Evolutionary conservation across 2,797 vertebrate species (phyloP), one percentile per base, ranked within the genome.

Genomic region (Sebastes paucispinis): DNA sequence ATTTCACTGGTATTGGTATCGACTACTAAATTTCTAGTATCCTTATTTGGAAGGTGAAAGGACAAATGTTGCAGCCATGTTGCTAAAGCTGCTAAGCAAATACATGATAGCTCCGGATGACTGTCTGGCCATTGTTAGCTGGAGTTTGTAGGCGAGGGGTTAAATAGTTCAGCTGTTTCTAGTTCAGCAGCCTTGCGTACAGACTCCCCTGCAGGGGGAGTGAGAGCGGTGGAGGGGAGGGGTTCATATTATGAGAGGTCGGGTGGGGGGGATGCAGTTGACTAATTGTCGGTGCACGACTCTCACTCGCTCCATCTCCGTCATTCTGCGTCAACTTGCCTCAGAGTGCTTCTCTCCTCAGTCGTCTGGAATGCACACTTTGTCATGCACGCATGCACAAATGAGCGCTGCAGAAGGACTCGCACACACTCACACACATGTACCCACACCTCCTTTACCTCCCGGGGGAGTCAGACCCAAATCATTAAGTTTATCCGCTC

Each of bases 281-380:
- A 90, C 87, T 94, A 90, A 92, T 93, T 92, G 88, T 86, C 80
- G 11, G 84, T 65, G 80, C 78, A 72, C 50, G 63, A 77, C 81
- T 82, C 76, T 75, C 59, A 9, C 64, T 79, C 64, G 18, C 83
- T 82, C 76, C 72, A 64, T 89, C 85, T 84, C 79, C 63, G 85
- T 88, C 84, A 27, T 62, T 81, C 64, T 70, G 83, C 62, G 25
- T 81, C 83, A 66, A 8, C 66, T 69, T 70, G 80, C 83, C 83
- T 90, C 62, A 22, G 57, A 85, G 84, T 80, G 82, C 64, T 72
- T 77, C 71, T 75, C 73, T 86, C 85, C 67, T 74, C 84, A 62
- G 74, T 89, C 79, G 68, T 74, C 83, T 91, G 87, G 77, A 90
- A 90, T 82, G 82, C 75, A 80, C 81, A 69, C 74, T 86, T 87